Conservation (phyloP, 92 coral and sea anemone genomes). For the Phenganax marumi region DNA sequence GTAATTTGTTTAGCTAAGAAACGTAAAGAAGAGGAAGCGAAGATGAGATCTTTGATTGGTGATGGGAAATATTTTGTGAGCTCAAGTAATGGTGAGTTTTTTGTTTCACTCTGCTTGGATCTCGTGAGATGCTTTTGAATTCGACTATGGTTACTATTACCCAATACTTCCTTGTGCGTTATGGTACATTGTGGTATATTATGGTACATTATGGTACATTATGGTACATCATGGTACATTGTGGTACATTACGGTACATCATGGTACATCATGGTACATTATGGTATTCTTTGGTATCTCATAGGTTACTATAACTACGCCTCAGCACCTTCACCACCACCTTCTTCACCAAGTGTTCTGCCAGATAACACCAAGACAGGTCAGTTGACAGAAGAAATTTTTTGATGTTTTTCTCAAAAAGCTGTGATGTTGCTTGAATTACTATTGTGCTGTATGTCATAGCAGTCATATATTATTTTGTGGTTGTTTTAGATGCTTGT, state of each 20-base stretch:
- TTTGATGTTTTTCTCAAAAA: background rate
- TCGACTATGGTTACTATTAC: background rate
- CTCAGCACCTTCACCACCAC: background rate
- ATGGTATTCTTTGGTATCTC: background rate
- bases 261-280: background rate
- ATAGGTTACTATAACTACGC: constrained; percentile 42
- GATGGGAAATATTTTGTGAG: constrained; percentile 34
- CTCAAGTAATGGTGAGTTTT: constrained; percentile 29
- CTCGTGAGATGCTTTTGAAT: background rate
- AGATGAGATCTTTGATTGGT: constrained; percentile 34
- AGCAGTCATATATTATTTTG: background rate
- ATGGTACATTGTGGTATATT: background rate
- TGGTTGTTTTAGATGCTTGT: constrained; percentile 63
- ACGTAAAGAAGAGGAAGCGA: constrained; percentile 35
- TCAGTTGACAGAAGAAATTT: background rate
- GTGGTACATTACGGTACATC: background rate
- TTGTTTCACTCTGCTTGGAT: background rate
- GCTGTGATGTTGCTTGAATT: background rate
- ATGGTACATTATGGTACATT: background rate
- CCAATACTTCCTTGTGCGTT: background rate
- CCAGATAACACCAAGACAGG: constrained; percentile 17
- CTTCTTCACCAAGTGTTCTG: background rate
- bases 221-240: background rate
- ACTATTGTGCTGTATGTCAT: too few relatives aligned
- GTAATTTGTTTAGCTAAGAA: constrained; percentile 13